Evolutionary conservation across 2,888 invertebrate species (phyloP), one percentile per base, ranked within the genome.

Genomic region (Lasioglossum marginatum): DNA sequence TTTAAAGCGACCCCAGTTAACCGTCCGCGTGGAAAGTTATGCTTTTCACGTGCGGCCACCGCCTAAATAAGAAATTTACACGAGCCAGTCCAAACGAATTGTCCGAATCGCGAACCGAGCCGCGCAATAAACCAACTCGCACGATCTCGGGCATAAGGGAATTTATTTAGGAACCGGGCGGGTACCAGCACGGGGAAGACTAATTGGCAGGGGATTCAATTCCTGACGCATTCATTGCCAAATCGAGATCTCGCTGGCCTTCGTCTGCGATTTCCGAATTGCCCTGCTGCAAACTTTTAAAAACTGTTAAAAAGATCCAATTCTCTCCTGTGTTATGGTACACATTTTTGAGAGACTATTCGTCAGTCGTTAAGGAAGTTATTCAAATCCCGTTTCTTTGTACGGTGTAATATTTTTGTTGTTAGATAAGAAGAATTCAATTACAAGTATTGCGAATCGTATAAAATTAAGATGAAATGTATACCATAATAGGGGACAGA

Each of bases 1-100:
- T 87, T 87, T 86, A 83, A 86, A 81, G 74, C 77, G 37, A 82
- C 73, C 82, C 48, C 79, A 74, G 77, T 78, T 86, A 81, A 86
- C 37, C 86, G 71, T 63, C 70, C 71, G 77, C 83, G n/a, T n/a
- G 52, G 70, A 70, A 87, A 83, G 66, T 87, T 87, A 87, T 87
- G 81, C 60, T 83, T 82, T 81, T 81, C 87, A 86, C 87, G 86
- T 87, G 87, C 77, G 40, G 63, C 60, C 72, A 48, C 60, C 68
- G 71, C 63, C 79, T 81, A 85, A 85, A 82, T 77, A 77, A 79
- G 79, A 60, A 81, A 81, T 81, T 79, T 79, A 81, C 52, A 45
- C 76, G 48, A 68, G 31, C 48, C 83, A 70, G 73, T 31, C 31
- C 68, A 48, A 83, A 73, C 66, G 45, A 57, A 73, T 57, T 37